Evolutionary conservation across 1,140 invertebrate species (phyloP), one percentile per base, ranked within the genome.

Genomic region (Andrena cerasifolii): DNA sequence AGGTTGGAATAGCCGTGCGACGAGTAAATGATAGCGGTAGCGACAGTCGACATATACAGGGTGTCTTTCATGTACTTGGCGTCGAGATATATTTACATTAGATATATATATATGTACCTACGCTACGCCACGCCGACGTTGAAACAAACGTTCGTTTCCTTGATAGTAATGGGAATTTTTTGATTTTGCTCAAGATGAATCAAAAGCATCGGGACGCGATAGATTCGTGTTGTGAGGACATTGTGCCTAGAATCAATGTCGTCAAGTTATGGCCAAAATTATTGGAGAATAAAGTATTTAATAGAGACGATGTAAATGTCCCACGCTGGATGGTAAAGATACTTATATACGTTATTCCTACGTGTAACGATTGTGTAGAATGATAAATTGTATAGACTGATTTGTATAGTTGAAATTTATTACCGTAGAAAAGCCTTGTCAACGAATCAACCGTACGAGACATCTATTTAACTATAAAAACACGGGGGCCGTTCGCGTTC

Each of bases 401-500:
- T 4, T n/a, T 31, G 10, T 40, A 16, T 6, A 40, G 12, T 26
- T 26, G 4, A 2, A 31, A 61, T 43, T 14, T 59, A 0, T 45
- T 49, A 28, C 28, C 33, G 81, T 43, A 90, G 90, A 56, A 66
- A 2, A 78, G 68, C 26, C 59, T 90, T 7, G 49, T 28, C 0
- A 43, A 49, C 12, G 0, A 21, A 26, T 71, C 80, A 21, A 90
- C 82, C 12, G 28, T 79, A 2, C 59, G 40, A n/a, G 86, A 89
- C 8, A 85, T 91, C 33, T 78, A 82, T 33, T 58, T 76, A 10
- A 90, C 79, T 0, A 84, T 90, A 26, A 89, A 86, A 77, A 90
- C 86, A 18, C 68, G 90, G 62, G 90, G 90, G 33, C 90, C 90
- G 1, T 6, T 73, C n/a, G 90, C 90, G 18, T 91, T 86, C 63